These are phyloP conservation scores for Drosophila kanapiae DNA, from an alignment of 1,140 invertebrate species.

Conservation along the genomic window DNA sequence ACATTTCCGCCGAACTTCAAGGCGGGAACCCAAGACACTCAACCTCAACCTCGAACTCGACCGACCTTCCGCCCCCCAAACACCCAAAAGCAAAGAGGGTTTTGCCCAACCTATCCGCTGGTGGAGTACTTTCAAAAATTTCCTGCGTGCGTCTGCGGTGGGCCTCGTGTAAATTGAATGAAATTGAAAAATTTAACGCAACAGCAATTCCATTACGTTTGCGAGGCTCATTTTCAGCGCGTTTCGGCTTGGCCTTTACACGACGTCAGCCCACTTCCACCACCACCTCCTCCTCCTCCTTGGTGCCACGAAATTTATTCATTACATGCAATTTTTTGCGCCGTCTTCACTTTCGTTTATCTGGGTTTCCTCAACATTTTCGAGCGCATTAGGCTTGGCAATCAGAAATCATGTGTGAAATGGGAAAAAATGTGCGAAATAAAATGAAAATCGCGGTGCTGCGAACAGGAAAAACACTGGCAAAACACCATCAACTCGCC, in stretches of 20 bases:
- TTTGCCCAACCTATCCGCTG: conserved; percentile 5
- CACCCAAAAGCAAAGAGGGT: neutral
- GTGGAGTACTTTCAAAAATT: conserved; percentile 66
- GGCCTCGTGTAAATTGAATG: conserved; percentile 79
- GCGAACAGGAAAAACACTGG: conserved; percentile 46
- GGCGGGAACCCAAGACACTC: conserved; percentile 27
- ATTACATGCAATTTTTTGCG: conserved; percentile 82
- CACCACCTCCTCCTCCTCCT: neutral
- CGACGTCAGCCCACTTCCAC: neutral
- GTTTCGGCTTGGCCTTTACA: conserved; percentile 49
- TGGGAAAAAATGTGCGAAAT: conserved; percentile 72
- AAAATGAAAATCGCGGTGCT: conserved; percentile 76
- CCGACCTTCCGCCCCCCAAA: neutral
- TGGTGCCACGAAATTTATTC: conserved; percentile 73
- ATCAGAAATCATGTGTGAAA: conserved; percentile 84
- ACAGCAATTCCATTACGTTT: conserved; percentile 83
- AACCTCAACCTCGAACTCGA: neutral
- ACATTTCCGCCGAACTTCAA: conserved; percentile 78
- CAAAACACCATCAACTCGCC: conserved; percentile 52
- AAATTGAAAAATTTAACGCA: conserved; percentile 83
- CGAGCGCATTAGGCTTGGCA: conserved; percentile 78
- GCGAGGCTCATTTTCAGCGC: conserved; percentile 77
- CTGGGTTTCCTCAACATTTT: conserved; percentile 65
- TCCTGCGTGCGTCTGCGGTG: conserved; percentile 69
- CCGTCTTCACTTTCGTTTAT: conserved; percentile 80